Evolutionary conservation across 2,797 vertebrate species (phyloP).

Genomic region (Lutjanus argentimaculatus): DNA sequence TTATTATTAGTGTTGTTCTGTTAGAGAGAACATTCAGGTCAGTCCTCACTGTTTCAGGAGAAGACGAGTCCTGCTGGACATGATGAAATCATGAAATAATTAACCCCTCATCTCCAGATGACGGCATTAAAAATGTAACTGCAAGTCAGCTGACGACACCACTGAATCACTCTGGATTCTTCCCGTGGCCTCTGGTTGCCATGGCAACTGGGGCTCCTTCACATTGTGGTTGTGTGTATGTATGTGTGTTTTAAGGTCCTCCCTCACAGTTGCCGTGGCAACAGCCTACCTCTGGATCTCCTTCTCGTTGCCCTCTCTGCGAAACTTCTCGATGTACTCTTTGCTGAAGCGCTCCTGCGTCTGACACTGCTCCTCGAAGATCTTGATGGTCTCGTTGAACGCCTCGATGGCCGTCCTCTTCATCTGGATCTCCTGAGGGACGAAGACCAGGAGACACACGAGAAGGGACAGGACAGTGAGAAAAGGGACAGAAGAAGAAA

Average conservation of each 20-base stretch:
- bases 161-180: neutral
- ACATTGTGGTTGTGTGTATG: neutral
- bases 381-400: conserved; percentile 99
- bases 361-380: conserved; percentile 99
- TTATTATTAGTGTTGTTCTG: too few relatives aligned
- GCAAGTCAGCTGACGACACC: too few relatives aligned
- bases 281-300: conserved; percentile 91
- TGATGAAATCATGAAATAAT: too few relatives aligned
- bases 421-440: conserved; percentile 96
- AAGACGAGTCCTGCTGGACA: too few relatives aligned
- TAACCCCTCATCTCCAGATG: too few relatives aligned
- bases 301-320: conserved; percentile 93
- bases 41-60: too few relatives aligned
- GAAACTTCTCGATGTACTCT: conserved; percentile 94
- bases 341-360: conserved; percentile 97
- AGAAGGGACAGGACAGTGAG: neutral
- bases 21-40: too few relatives aligned
- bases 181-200: conserved; percentile 32
- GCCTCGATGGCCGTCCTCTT: conserved; percentile 99
- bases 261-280: conserved; percentile 33
- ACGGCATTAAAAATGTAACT: too few relatives aligned
- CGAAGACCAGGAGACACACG: fast-evolving
- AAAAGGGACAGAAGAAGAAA: neutral
- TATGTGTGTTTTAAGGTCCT: neutral
- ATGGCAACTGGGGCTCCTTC: conserved; percentile 36